phyloP scores from a whole-genome alignment of 2,888 invertebrate genomes.

The Microctonus brassicae region DNA sequence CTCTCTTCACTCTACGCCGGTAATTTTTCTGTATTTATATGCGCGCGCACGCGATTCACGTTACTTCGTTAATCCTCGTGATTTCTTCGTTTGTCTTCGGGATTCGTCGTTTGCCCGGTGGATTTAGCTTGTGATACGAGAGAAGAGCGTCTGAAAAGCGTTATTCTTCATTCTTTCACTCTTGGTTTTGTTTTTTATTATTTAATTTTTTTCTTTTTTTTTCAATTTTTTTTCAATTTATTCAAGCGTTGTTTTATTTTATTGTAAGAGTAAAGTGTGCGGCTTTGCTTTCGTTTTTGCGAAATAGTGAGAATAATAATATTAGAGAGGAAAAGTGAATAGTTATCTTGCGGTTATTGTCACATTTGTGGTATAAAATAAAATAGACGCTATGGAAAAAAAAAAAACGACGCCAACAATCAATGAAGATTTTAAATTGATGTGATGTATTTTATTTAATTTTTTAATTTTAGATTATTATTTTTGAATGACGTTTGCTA shows the following conservation, averaged over 20 bases:
- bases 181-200: too few species aligned
- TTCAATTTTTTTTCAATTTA: background rate
- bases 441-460: background rate
- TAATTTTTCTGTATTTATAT: background rate
- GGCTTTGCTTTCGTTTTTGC: constrained; percentile 12
- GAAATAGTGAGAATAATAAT: background rate
- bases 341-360: background rate
- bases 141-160: constrained; percentile 33
- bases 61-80: constrained; percentile 36
- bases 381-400: background rate
- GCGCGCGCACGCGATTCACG: constrained; percentile 23
- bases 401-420: background rate
- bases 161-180: background rate
- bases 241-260: background rate
- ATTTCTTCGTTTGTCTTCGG: constrained; percentile 11
- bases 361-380: background rate
- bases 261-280: constrained; percentile 14
- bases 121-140: constrained; percentile 40
- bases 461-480: too few species aligned
- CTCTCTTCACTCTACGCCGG: background rate
- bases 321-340: background rate
- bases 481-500: too few species aligned
- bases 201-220: too few species aligned
- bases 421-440: background rate
- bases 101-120: constrained; percentile 19